phyloP scores from a whole-genome alignment of 2,113 vertebrate genomes.

The Hemiscyllium ocellatum region DNA sequence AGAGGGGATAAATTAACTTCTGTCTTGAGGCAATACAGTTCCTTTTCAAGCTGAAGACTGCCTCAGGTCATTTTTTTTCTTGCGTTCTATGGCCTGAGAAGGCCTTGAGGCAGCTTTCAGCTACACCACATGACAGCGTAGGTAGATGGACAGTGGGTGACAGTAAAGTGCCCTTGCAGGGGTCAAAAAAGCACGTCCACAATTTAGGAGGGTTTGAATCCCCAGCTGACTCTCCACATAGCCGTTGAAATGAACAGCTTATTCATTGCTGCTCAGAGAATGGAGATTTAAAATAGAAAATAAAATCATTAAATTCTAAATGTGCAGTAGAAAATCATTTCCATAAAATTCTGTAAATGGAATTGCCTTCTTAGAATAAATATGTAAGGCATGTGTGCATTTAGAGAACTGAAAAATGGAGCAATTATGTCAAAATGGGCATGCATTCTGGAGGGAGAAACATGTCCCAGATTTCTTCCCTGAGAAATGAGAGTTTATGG shows the following conservation, averaged over 20 bases:
- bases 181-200: not conserved
- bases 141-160: not conserved
- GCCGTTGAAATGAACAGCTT: not conserved
- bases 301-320: not conserved
- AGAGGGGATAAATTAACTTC: not conserved
- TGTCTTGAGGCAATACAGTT: not conserved
- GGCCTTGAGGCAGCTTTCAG: not conserved
- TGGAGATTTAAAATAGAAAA: not conserved
- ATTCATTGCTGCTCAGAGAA: not conserved
- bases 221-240: not conserved
- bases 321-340: not conserved
- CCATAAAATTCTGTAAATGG: not conserved
- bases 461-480: not conserved
- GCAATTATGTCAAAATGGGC: not conserved
- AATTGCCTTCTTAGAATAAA: not conserved
- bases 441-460: not conserved
- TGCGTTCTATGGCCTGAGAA: not conserved
- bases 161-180: not conserved
- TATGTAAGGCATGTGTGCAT: not conserved
- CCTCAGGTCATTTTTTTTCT: not conserved
- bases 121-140: not conserved
- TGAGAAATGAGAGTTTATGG: not conserved
- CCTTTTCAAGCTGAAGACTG: not conserved
- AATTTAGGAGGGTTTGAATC: not conserved
- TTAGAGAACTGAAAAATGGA: not conserved